Evolutionary conservation across 2,113 vertebrate species (phyloP), one percentile per base, ranked within the genome.

Genomic region (Callionymus lyra): DNA sequence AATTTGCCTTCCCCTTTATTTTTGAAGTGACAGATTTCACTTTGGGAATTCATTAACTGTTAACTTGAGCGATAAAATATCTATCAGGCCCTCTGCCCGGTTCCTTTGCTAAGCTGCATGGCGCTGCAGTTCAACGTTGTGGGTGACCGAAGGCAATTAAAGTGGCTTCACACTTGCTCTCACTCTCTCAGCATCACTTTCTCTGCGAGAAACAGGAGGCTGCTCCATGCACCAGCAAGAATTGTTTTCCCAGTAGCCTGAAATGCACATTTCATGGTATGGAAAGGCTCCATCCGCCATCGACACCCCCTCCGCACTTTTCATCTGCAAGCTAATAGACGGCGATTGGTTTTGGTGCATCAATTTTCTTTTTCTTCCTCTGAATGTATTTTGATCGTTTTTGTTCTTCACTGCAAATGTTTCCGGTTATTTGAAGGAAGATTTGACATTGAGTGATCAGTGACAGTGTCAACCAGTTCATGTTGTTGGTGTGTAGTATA

Each of bases 11-110:
- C 72, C 65, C 78, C 82, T 82, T 86, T 83, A 79, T 82, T 83
- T 84, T 77, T 77, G 54, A 79, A 84, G 79, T 85, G 83, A 85
- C 79, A 84, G 84, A 84, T 86, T 85, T 85, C 74, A 83, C 78
- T 85, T 67, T 81, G 77, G 84, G 81, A 84, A 85, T 85, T 84
- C 79, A 87, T 85, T 85, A 87, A 81, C 76, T 66, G 70, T 83
- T 82, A 82, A 82, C 81, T 81, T 74, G 68, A 61, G 57, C 47
- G 82, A 83, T 85, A 83, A 85, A 84, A 84, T 84, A 82, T 86
- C 82, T 85, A 84, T 85, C 84, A 81, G 73, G 59, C 69, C 74
- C 65, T 71, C 56, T 67, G 74, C 75, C 75, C 62, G 72, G 75
- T 52, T 72, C 67, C 79, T 68, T 70, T 76, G 71, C 77, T 81